phyloP scores from a whole-genome alignment of 2,888 invertebrate genomes.

The Mesoligia furuncula region DNA sequence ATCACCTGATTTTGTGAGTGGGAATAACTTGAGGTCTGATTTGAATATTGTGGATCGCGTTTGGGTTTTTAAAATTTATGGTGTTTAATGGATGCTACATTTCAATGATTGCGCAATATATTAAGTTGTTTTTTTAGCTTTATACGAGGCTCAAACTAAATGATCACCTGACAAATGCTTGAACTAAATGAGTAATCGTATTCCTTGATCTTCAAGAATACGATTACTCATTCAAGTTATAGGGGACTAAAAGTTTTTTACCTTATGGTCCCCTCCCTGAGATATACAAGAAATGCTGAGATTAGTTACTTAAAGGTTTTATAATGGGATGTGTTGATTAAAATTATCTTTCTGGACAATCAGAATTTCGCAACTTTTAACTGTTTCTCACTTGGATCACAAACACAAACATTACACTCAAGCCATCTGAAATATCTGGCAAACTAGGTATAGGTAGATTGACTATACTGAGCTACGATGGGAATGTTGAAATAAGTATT shows the following conservation, averaged over 20 bases:
- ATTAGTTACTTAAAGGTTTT: background rate
- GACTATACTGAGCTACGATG: background rate
- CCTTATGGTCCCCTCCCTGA: background rate
- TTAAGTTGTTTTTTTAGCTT: background rate
- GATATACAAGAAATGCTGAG: background rate
- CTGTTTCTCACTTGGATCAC: background rate
- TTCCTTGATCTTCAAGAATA: background rate
- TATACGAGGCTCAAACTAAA: background rate
- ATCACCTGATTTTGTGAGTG: constrained; percentile 55
- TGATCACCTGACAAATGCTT: too few species aligned
- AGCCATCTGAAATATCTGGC: too few species aligned
- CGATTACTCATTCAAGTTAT: too few species aligned
- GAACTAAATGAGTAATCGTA: background rate
- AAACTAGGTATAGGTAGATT: background rate
- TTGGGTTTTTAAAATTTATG: constrained; percentile 27
- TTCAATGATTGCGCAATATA: background rate
- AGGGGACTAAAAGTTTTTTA: background rate
- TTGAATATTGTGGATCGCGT: constrained; percentile 32
- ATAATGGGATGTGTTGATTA: background rate
- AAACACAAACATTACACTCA: too few species aligned
- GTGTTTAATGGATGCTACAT: background rate
- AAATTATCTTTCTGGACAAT: background rate
- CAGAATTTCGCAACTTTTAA: background rate
- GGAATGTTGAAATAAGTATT: background rate
- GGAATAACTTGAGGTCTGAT: constrained; percentile 54